These are phyloP conservation scores for Ditula angustiorana DNA, from an alignment of 2,888 invertebrate genomes.

Conservation along the genomic window DNA sequence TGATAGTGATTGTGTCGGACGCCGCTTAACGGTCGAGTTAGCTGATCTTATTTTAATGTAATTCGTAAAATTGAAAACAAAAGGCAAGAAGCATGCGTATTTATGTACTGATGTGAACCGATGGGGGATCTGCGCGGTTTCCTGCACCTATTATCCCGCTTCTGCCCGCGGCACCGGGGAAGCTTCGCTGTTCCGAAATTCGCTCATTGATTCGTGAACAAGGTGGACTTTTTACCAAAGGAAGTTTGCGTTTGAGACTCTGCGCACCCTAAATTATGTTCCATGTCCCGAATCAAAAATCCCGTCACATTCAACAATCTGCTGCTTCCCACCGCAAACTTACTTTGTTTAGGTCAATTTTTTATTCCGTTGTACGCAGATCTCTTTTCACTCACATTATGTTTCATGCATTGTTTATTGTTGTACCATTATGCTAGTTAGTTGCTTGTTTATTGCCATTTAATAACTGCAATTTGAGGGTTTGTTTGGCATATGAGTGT, in stretches of 20 bases:
- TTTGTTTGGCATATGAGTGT: slow-evolving; percentile 52
- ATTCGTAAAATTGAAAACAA: slow-evolving; percentile 66
- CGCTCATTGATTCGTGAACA: slow-evolving; percentile 47
- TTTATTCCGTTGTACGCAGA: slow-evolving; percentile 71
- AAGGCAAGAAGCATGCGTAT: slow-evolving; percentile 90
- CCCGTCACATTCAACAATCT: slow-evolving; percentile 26
- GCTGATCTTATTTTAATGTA: slow-evolving; percentile 81
- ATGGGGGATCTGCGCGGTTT: slow-evolving; percentile 68
- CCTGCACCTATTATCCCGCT: slow-evolving; percentile 47
- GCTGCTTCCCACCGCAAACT: slow-evolving; percentile 43
- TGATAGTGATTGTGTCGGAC: slow-evolving; percentile 54
- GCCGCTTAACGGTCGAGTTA: slow-evolving; percentile 50
- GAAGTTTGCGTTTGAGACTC: slow-evolving; percentile 43
- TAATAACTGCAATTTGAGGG: slow-evolving; percentile 57
- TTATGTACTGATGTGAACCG: slow-evolving; percentile 61
- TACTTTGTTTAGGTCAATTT: slow-evolving; percentile 46
- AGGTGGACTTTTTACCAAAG: slow-evolving; percentile 45
- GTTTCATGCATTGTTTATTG: slow-evolving; percentile 56
- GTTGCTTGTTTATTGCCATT: slow-evolving; percentile 55
- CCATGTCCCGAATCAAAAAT: slow-evolving; percentile 40
- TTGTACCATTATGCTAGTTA: slow-evolving; percentile 50
- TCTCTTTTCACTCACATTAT: slow-evolving; percentile 75
- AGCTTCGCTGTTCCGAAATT: slow-evolving; percentile 45
- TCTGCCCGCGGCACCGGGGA: slow-evolving; percentile 45
- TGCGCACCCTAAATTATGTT: slow-evolving; percentile 41